Percentiles rank a stretch among this genome's conserved stretches.
These are phyloP conservation scores for Campoletis raptor DNA, from an alignment of 2,888 invertebrate genomes.

Conservation along the genomic window DNA sequence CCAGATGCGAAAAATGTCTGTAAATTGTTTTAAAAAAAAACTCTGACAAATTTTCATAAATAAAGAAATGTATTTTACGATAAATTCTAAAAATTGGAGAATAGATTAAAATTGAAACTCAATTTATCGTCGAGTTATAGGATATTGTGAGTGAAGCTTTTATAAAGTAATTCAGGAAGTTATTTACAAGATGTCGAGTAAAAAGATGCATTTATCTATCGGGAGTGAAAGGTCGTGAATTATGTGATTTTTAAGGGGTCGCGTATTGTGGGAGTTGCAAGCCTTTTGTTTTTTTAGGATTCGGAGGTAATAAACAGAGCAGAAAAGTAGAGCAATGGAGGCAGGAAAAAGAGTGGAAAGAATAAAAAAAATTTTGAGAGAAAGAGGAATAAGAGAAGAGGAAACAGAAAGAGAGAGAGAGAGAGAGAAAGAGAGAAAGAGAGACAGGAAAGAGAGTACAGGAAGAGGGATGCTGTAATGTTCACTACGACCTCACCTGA, in stretches of 20 bases:
- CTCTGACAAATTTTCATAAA: too few species aligned
- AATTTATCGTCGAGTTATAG: too few species aligned
- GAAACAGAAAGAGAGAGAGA: not conserved
- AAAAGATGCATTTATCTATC: not conserved
- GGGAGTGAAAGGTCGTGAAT: not conserved
- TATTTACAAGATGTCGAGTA: not conserved
- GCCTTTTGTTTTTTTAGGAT: not conserved
- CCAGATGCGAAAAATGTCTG: too few species aligned
- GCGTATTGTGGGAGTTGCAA: not conserved
- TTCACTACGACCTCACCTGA: not conserved
- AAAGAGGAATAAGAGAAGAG: too few species aligned
- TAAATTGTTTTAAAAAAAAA: too few species aligned
- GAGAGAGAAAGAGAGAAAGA: not conserved
- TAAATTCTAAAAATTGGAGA: too few species aligned
- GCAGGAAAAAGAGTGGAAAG: not conserved
- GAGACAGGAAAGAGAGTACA: not conserved
- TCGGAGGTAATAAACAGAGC: not conserved
- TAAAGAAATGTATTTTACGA: too few species aligned
- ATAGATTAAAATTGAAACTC: too few species aligned
- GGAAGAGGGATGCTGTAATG: slow-evolving; percentile 32
- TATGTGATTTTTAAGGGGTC: not conserved
- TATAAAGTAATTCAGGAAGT: not conserved
- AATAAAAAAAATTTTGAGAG: not conserved
- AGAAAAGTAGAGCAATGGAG: not conserved
- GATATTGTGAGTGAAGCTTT: not conserved